These are phyloP conservation scores for Pantherophis alleghaniensis DNA, from an alignment of 2,797 vertebrate species.

Conservation along the genomic window DNA sequence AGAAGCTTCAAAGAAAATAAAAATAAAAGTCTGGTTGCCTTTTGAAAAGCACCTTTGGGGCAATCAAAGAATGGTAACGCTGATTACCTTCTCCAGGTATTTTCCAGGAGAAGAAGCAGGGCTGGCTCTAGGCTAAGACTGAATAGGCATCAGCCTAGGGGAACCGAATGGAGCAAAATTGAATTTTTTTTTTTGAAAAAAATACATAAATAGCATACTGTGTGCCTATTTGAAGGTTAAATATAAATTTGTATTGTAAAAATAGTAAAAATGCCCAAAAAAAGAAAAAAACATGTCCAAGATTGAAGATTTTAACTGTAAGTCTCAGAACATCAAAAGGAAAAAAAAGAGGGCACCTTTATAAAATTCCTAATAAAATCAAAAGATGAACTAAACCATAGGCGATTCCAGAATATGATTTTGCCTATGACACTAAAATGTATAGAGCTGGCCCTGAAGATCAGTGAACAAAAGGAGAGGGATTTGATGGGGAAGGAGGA, in stretches of 20 bases:
- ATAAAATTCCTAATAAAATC: background rate
- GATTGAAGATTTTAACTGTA: background rate
- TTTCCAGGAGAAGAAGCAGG: background rate
- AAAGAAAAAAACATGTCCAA: background rate
- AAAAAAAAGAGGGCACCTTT: background rate
- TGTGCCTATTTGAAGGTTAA: background rate
- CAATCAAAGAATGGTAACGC: background rate
- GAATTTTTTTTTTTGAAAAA: background rate
- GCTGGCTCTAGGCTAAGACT: background rate
- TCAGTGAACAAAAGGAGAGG: background rate
- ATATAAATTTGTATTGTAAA: background rate
- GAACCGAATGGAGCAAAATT: background rate
- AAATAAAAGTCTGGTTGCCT: background rate
- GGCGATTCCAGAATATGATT: background rate
- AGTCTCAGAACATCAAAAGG: background rate
- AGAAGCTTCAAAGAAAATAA: background rate
- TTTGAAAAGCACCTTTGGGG: background rate
- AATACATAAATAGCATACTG: background rate
- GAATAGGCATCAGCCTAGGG: background rate
- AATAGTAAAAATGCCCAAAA: background rate
- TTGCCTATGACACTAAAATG: background rate
- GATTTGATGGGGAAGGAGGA: background rate
- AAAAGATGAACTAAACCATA: background rate
- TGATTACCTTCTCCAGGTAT: background rate
- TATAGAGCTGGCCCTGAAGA: background rate